Conservation (phyloP, 1,140 invertebrate genomes). For the Neelides sp. region DNA sequence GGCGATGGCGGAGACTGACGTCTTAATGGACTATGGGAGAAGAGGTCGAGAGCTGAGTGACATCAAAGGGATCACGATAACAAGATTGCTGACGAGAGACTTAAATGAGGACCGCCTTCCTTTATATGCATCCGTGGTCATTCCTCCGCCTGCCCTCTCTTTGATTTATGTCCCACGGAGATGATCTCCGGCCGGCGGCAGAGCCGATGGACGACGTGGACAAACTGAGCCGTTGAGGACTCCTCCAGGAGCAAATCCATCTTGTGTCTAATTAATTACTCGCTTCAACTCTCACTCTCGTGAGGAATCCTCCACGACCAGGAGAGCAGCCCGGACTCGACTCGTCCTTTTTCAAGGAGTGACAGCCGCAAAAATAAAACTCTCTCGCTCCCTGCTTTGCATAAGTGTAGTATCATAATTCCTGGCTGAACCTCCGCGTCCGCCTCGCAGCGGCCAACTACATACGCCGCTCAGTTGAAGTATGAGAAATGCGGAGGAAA, state of each 20-base stretch:
- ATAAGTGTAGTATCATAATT: no score
- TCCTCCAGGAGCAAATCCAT: no score
- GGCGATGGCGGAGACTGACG: background rate
- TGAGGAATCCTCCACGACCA: no score
- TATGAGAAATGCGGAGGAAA: no score
- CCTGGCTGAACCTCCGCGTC: no score
- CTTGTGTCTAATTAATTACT: slow-evolving; percentile 18
- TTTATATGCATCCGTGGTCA: slow-evolving; percentile 27
- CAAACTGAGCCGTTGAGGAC: slow-evolving; percentile 17
- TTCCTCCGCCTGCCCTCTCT: slow-evolving; percentile 10
- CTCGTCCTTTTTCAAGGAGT: no score
- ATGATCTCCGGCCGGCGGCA: background rate
- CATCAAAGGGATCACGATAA: slow-evolving; percentile 29
- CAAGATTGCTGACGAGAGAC: slow-evolving; percentile 30
- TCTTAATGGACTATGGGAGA: slow-evolving; percentile 10
- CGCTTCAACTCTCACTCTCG: no score
- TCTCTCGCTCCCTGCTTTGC: no score
- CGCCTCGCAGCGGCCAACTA: no score
- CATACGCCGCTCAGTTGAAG: no score
- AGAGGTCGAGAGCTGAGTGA: slow-evolving; percentile 24
- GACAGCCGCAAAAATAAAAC: no score
- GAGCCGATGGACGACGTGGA: background rate
- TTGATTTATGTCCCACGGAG: slow-evolving; percentile 18
- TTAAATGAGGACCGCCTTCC: slow-evolving; percentile 30
- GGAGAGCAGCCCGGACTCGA: no score